Conservation (phyloP, 2,113 vertebrate genomes). For the Tragulus kanchil region DNA sequence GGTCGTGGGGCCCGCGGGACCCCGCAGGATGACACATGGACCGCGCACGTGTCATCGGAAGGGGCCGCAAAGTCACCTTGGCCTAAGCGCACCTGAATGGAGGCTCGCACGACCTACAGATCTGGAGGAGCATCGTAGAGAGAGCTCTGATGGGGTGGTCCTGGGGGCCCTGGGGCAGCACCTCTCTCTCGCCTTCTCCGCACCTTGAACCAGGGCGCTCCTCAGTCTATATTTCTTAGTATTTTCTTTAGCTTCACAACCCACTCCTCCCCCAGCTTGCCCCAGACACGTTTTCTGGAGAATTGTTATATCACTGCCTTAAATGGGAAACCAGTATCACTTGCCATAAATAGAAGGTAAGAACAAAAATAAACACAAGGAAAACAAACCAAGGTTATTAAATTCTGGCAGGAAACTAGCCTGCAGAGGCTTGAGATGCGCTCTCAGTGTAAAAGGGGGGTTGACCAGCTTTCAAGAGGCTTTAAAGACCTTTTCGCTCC, state of each 20-base stretch:
- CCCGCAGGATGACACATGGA: constrained; percentile 34
- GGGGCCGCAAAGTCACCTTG: neutral
- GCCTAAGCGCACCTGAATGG: neutral
- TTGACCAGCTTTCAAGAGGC: neutral
- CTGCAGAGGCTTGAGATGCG: neutral
- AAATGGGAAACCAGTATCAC: constrained; percentile 70
- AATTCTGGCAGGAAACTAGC: neutral
- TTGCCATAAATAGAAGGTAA: constrained; percentile 75
- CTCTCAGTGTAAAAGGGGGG: neutral
- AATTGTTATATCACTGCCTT: constrained; percentile 66
- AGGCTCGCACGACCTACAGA: neutral
- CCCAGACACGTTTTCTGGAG: constrained; percentile 28
- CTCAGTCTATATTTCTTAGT: neutral
- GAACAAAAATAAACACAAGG: constrained; percentile 51
- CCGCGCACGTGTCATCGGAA: constrained; percentile 32
- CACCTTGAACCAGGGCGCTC: neutral
- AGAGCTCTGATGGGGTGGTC: neutral
- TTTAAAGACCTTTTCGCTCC: neutral
- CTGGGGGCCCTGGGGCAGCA: neutral
- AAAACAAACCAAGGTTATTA: constrained; percentile 62
- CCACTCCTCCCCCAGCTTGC: neutral
- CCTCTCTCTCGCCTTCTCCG: neutral
- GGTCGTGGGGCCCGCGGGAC: neutral
- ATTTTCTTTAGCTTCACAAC: constrained; percentile 37
- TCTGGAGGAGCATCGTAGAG: neutral